phyloP scores from a whole-genome alignment of 2,888 invertebrate genomes.

The Dermolepida albohirtum region DNA sequence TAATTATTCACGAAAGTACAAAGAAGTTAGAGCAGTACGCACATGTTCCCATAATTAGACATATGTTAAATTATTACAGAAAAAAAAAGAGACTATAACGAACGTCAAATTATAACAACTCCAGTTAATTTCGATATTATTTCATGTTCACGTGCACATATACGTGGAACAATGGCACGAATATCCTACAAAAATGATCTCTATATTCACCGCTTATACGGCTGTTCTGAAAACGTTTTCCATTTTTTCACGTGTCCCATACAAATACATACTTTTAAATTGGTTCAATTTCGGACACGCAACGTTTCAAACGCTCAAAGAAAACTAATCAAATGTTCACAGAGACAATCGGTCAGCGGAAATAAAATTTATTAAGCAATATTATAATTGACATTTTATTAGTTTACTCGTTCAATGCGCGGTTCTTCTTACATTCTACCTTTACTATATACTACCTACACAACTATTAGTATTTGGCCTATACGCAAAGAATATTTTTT shows the following conservation, averaged over 20 bases:
- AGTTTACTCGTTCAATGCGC: too few relatives aligned
- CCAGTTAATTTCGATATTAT: slow-evolving; percentile 39
- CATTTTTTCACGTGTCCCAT: slow-evolving; percentile 46
- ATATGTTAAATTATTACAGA: slow-evolving; percentile 41
- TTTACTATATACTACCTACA: too few relatives aligned
- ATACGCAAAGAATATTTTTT: too few relatives aligned
- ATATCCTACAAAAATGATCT: slow-evolving; percentile 6
- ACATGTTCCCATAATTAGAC: slow-evolving; percentile 42
- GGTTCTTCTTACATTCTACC: too few relatives aligned
- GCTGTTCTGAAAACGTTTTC: slow-evolving; percentile 15
- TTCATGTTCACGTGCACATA: slow-evolving; percentile 36
- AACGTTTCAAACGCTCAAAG: slow-evolving; percentile 45
- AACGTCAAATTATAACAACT: slow-evolving; percentile 38
- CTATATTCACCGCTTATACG: slow-evolving; percentile 5
- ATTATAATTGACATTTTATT: too few relatives aligned
- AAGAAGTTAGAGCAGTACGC: slow-evolving; percentile 35
- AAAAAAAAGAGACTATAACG: slow-evolving; percentile 35
- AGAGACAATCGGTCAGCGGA: slow-evolving; percentile 23
- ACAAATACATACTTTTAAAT: slow-evolving; percentile 51
- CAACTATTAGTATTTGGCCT: too few relatives aligned
- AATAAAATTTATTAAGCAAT: slow-evolving; percentile 10
- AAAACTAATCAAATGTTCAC: slow-evolving; percentile 36
- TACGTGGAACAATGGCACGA: slow-evolving; percentile 28
- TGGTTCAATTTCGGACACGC: slow-evolving; percentile 52
- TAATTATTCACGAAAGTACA: slow-evolving; percentile 31